phyloP scores from a whole-genome alignment of 1,140 invertebrate genomes.

The Colletes latitarsis region DNA sequence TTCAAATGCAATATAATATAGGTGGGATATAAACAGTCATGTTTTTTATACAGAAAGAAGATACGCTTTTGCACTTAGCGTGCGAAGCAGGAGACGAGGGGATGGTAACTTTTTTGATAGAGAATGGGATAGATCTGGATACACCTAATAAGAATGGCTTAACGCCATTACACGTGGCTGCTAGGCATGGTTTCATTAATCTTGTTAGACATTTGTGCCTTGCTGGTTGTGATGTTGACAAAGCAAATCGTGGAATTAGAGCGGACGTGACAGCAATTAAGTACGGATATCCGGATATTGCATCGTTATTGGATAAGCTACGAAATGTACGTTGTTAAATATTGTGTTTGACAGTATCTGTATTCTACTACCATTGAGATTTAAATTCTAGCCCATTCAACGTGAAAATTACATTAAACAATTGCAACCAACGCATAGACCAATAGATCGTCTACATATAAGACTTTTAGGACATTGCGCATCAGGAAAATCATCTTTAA shows the following conservation, averaged over 20 bases:
- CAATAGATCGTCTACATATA: conserved; percentile 87
- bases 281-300: conserved; percentile 88
- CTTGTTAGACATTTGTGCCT: conserved; percentile 89
- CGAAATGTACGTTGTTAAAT: conserved; percentile 82
- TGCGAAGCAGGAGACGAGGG: conserved; percentile 85
- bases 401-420: conserved; percentile 87
- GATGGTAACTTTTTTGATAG: conserved; percentile 88
- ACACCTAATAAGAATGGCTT: conserved; percentile 85
- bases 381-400: conserved; percentile 72
- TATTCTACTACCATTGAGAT: not conserved
- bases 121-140: conserved; percentile 88
- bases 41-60: conserved; percentile 84
- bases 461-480: conserved; percentile 90
- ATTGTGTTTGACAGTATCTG: not conserved
- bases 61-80: conserved; percentile 89
- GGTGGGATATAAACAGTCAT: conserved; percentile 20
- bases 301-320: conserved; percentile 87
- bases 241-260: conserved; percentile 87
- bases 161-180: conserved; percentile 89
- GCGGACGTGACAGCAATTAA: conserved; percentile 92
- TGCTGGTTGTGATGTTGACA: conserved; percentile 86
- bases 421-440: conserved; percentile 84
- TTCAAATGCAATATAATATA: not conserved
- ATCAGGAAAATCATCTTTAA: conserved; percentile 88
- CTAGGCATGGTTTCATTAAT: conserved; percentile 88